Percentiles rank a stretch among this genome's conserved stretches.
Conservation (phyloP, 2,797 vertebrate genomes). For the Myioborus melanocephalus region DNA sequence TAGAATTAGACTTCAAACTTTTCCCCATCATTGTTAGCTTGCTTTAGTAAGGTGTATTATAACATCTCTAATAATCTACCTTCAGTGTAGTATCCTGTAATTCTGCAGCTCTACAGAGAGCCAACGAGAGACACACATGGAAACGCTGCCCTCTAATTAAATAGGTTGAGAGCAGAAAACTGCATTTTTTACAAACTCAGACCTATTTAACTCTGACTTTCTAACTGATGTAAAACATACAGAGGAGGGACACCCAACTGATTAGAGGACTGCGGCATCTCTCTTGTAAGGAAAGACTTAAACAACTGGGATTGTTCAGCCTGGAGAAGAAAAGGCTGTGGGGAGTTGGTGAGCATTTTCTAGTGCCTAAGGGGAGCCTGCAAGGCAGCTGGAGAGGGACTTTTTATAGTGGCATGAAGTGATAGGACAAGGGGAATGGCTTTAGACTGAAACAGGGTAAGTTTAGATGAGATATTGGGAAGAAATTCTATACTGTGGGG, state of each 20-base stretch:
- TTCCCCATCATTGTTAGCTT: fast-evolving
- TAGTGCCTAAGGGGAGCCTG: neutral
- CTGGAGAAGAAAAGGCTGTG: neutral
- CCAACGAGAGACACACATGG: neutral
- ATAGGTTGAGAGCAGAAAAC: neutral
- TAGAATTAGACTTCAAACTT: neutral
- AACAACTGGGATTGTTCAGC: neutral
- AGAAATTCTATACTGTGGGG: neutral
- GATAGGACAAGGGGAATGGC: neutral
- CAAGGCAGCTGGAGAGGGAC: neutral
- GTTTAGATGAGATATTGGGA: neutral
- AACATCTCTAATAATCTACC: neutral
- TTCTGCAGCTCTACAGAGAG: neutral
- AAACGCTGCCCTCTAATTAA: neutral
- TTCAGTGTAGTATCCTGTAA: neutral
- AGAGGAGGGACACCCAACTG: too few relatives aligned
- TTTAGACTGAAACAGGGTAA: neutral
- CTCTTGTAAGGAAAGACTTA: neutral
- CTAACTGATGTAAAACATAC: neutral
- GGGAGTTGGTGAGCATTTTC: neutral
- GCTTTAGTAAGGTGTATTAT: neutral
- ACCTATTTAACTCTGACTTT: neutral
- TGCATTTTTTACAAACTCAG: neutral
- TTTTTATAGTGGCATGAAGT: neutral
- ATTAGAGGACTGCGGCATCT: neutral